phyloP scores from a whole-genome alignment of 2,888 invertebrate species.

The Sphecodes monilicornis region DNA sequence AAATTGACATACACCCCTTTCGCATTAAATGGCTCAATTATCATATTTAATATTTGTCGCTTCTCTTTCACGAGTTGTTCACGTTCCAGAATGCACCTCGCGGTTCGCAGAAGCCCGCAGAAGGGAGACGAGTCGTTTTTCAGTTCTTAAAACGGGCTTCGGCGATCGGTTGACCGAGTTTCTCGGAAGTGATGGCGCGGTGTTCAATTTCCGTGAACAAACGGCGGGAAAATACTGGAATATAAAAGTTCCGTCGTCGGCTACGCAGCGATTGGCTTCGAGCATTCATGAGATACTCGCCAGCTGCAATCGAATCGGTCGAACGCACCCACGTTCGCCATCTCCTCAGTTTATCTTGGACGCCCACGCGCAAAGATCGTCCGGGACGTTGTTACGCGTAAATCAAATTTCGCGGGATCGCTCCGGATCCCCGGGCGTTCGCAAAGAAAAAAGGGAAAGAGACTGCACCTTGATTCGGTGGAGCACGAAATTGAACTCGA shows the following conservation, averaged over 20 bases:
- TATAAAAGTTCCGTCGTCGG: not conserved
- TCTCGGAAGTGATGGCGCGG: not conserved
- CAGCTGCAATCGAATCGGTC: constrained; percentile 41
- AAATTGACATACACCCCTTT: no score
- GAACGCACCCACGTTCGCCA: constrained; percentile 51
- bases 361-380: constrained; percentile 44
- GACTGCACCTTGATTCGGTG: not conserved
- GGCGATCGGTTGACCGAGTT: not conserved
- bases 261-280: not conserved
- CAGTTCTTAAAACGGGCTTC: not conserved
- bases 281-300: not conserved
- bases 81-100: not conserved
- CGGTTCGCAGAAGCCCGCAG: not conserved
- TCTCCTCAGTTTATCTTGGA: constrained; percentile 55
- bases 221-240: not conserved
- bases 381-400: constrained; percentile 56
- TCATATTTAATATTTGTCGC: no score
- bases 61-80: not conserved
- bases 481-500: constrained; percentile 1
- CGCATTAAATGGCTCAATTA: no score
- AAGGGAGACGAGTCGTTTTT: not conserved
- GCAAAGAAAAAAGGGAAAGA: constrained; percentile 7
- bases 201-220: not conserved
- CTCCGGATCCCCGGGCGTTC: not conserved
- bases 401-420: constrained; percentile 65